A percentile compares a stretch with the other conserved stretches of the same genome.
Conservation (phyloP, 2,797 vertebrate species). For the Amniataba percoides region DNA sequence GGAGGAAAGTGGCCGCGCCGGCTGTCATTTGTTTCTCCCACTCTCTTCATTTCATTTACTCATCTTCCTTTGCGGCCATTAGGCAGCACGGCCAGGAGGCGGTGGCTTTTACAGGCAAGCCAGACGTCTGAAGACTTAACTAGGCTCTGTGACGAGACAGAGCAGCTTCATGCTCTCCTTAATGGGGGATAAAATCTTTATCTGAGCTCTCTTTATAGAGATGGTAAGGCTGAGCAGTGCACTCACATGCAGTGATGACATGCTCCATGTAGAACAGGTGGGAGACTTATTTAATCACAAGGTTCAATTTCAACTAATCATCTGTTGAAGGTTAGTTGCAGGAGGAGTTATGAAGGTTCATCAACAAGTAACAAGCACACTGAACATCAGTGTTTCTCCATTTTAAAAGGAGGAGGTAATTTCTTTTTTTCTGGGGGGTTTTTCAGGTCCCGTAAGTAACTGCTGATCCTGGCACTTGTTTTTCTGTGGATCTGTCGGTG, state of each 20-base stretch:
- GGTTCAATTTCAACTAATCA: constrained; percentile 36
- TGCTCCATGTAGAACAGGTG: constrained; percentile 14
- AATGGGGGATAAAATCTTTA: constrained; percentile 59
- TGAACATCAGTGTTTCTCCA: neutral
- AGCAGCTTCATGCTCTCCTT: constrained; percentile 48
- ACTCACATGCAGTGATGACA: constrained; percentile 46
- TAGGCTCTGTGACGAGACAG: constrained; percentile 51
- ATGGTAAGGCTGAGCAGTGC: constrained; percentile 34
- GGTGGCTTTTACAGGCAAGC: constrained; percentile 47
- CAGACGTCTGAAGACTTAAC: constrained; percentile 73
- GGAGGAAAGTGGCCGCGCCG: constrained; percentile 37
- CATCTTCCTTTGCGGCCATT: constrained; percentile 65
- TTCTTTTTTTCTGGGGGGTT: neutral
- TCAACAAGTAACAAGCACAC: constrained; percentile 10
- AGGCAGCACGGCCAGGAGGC: constrained; percentile 50
- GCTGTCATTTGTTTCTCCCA: constrained; percentile 63
- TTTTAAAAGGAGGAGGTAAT: neutral
- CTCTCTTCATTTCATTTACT: constrained; percentile 61
- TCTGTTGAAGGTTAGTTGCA: constrained; percentile 17
- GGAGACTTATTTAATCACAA: constrained; percentile 32
- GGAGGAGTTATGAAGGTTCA: neutral
- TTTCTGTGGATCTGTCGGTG: constrained; percentile 41
- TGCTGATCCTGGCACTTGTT: neutral
- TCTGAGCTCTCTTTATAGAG: constrained; percentile 45
- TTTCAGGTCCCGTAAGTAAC: neutral